Conservation (phyloP, 2,113 vertebrate genomes). For the Antechinus stuartii region DNA sequence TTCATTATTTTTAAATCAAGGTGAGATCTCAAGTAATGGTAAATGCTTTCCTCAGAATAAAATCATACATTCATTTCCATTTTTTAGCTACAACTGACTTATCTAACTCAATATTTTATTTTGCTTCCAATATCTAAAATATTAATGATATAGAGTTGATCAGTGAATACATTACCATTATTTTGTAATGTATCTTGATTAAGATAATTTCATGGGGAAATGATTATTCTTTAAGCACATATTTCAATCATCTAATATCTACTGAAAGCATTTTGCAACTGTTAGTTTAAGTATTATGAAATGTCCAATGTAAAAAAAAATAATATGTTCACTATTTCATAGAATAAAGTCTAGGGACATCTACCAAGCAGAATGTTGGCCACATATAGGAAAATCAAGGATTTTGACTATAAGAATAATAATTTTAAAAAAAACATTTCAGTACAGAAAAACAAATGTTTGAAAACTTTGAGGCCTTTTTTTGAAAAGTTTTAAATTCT, state of each 20-base stretch:
- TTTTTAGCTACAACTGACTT: conserved; percentile 74
- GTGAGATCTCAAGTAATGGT: conserved; percentile 77
- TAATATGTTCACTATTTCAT: neutral
- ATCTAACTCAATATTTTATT: conserved; percentile 74
- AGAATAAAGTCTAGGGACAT: neutral
- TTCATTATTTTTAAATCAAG: conserved; percentile 75
- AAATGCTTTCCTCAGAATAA: conserved; percentile 77
- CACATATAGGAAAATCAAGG: neutral
- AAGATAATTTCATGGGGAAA: conserved; percentile 58
- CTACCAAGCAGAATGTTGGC: neutral
- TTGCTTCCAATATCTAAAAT: conserved; percentile 74
- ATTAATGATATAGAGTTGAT: conserved; percentile 69
- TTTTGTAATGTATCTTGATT: conserved; percentile 63
- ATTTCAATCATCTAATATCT: conserved; percentile 38
- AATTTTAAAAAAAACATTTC: too few relatives aligned
- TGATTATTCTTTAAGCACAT: neutral
- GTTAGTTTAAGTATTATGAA: neutral
- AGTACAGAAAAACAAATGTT: neutral
- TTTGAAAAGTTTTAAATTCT: neutral
- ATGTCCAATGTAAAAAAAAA: neutral
- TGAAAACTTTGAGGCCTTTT: neutral
- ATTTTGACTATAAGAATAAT: neutral
- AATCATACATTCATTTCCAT: conserved; percentile 75
- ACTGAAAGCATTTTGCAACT: conserved; percentile 1
- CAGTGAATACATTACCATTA: conserved; percentile 67